phyloP scores from a whole-genome alignment of 1,140 invertebrate genomes.

The Stenopsyche tienmushanensis region DNA sequence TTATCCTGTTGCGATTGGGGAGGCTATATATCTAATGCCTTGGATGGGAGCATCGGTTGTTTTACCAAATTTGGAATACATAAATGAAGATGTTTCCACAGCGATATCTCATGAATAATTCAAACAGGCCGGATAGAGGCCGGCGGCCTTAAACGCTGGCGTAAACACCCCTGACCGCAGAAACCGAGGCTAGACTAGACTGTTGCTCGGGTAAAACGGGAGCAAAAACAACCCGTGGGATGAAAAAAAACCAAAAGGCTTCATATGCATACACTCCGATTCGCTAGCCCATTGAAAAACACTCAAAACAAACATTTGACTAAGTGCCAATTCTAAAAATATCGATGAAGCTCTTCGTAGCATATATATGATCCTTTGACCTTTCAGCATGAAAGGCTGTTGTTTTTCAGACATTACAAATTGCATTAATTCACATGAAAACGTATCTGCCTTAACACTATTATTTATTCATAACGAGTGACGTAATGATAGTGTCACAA shows the following conservation, averaged over 20 bases:
- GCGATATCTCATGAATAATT: constrained; percentile 31
- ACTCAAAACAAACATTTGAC: neutral
- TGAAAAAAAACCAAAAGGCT: neutral
- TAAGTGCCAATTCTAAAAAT: no score
- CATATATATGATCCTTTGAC: no score
- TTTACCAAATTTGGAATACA: constrained; percentile 30
- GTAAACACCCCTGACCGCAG: constrained; percentile 22
- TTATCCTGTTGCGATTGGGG: constrained; percentile 10
- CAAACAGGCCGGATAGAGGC: neutral
- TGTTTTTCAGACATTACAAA: no score
- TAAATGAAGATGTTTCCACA: constrained; percentile 29
- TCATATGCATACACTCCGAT: neutral
- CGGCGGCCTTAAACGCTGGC: constrained; percentile 9
- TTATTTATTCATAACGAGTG: no score
- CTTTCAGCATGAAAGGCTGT: no score
- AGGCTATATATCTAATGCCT: constrained; percentile 14
- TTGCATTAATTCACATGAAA: no score
- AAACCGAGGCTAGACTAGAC: neutral
- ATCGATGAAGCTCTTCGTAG: no score
- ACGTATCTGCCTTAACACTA: no score
- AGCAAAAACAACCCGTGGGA: neutral
- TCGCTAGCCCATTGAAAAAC: neutral
- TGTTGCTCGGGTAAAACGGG: constrained; percentile 1
- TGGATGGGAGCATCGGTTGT: constrained; percentile 1
- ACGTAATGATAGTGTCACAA: no score